These are phyloP conservation scores for Melangyna quadrimaculata DNA, from an alignment of 2,888 invertebrate species.

Conservation along the genomic window DNA sequence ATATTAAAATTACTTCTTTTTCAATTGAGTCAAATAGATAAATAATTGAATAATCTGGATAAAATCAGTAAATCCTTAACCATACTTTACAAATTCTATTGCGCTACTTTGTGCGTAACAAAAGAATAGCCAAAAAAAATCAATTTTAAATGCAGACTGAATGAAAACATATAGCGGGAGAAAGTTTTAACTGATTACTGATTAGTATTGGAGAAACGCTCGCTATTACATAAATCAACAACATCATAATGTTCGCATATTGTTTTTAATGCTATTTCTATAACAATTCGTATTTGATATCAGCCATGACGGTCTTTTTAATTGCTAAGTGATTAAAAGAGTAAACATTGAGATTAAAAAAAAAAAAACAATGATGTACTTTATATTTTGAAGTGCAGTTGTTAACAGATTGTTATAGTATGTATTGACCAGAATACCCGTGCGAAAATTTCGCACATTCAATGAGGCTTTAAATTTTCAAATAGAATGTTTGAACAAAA, in stretches of 20 bases:
- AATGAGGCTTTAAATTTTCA: no score
- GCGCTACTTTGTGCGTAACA: not conserved
- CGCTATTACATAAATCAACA: conserved; percentile 38
- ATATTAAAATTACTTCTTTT: no score
- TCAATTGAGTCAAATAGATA: no score
- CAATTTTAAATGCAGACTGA: conserved; percentile 35
- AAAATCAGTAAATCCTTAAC: not conserved
- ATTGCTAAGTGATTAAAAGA: conserved; percentile 36
- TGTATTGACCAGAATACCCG: no score
- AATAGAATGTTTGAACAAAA: no score
- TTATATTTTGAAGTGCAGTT: no score
- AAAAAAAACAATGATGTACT: no score
- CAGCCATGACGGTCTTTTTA: conserved; percentile 57
- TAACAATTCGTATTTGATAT: conserved; percentile 46
- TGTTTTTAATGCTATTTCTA: conserved; percentile 47
- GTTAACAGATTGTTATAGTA: no score
- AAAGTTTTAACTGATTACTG: conserved; percentile 52
- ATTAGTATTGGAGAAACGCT: conserved; percentile 45
- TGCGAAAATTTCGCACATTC: no score
- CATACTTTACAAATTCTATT: not conserved
- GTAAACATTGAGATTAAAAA: not conserved
- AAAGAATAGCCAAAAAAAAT: conserved; percentile 24
- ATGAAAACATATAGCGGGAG: conserved; percentile 36
- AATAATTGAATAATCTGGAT: not conserved
- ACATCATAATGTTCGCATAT: conserved; percentile 44